phyloP scores from a whole-genome alignment of 2,888 invertebrate species.

The Volucella bombylans region DNA sequence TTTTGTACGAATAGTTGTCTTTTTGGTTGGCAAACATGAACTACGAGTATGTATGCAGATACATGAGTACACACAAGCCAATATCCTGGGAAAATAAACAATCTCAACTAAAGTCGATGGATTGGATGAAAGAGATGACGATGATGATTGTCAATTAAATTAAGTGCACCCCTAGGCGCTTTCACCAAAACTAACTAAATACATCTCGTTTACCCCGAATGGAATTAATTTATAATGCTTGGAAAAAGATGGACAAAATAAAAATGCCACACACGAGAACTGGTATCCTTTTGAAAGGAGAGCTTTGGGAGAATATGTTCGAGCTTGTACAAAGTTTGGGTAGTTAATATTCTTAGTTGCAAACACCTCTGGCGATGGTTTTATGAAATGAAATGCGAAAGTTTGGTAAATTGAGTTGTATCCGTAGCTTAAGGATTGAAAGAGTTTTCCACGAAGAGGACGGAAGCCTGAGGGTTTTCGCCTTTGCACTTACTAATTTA shows the following conservation, averaged over 20 bases:
- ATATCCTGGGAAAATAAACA: slow-evolving; percentile 49
- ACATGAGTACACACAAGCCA: background rate
- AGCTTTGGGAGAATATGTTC: no score
- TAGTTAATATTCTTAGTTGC: background rate
- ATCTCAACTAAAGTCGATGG: slow-evolving; percentile 58
- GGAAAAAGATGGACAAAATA: slow-evolving; percentile 7
- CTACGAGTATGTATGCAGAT: slow-evolving; percentile 36
- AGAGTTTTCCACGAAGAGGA: no score
- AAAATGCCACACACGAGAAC: background rate
- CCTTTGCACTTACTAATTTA: no score
- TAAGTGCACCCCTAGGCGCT: slow-evolving; percentile 82
- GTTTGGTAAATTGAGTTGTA: no score
- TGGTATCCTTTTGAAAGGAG: no score
- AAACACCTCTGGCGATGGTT: background rate
- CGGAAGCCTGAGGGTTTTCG: no score
- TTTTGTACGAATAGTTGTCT: slow-evolving; percentile 34
- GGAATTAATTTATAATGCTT: slow-evolving; percentile 64
- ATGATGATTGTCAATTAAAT: slow-evolving; percentile 81
- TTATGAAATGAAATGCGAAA: background rate
- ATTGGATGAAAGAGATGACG: slow-evolving; percentile 52
- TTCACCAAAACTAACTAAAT: slow-evolving; percentile 66
- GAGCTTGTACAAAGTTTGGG: background rate
- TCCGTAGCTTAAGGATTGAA: no score
- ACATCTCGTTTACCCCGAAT: slow-evolving; percentile 22
- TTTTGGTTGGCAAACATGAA: slow-evolving; percentile 59